phyloP scores from a whole-genome alignment of 2,113 vertebrate genomes.

The Procapra przewalskii region DNA sequence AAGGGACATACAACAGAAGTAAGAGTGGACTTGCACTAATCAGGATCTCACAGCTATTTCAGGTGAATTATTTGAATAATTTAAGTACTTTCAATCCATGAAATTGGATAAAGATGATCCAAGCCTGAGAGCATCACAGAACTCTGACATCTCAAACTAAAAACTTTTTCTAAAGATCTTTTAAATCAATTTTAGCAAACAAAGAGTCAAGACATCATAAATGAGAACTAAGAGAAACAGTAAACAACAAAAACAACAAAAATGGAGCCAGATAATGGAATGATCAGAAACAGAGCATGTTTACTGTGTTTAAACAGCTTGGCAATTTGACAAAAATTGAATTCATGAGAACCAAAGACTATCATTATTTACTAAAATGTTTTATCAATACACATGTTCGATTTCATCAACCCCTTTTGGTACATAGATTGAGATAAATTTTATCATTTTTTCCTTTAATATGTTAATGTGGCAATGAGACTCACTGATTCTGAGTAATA shows the following conservation, averaged over 20 bases:
- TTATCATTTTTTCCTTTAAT: not conserved
- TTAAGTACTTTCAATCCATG: not conserved
- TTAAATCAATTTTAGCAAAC: not conserved
- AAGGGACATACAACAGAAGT: not conserved
- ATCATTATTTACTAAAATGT: not conserved
- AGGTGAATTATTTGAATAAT: not conserved
- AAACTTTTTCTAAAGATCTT: not conserved
- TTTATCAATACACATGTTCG: not conserved
- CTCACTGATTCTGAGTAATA: not conserved
- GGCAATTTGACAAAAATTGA: not conserved
- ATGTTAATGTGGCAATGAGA: not conserved
- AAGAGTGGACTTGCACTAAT: not conserved
- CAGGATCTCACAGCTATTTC: not conserved
- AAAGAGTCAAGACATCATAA: not conserved
- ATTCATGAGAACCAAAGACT: not conserved
- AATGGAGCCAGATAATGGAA: not conserved
- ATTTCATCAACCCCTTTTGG: not conserved
- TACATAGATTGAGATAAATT: not conserved
- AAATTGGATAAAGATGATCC: not conserved
- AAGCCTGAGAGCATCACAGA: not conserved
- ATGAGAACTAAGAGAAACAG: not conserved
- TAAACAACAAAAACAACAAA: not conserved
- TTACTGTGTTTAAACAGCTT: not conserved
- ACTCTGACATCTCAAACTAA: not conserved
- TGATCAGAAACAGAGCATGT: not conserved